Evolutionary conservation across 1,140 invertebrate genomes (phyloP).

Genomic region (Ceratina australensis): DNA sequence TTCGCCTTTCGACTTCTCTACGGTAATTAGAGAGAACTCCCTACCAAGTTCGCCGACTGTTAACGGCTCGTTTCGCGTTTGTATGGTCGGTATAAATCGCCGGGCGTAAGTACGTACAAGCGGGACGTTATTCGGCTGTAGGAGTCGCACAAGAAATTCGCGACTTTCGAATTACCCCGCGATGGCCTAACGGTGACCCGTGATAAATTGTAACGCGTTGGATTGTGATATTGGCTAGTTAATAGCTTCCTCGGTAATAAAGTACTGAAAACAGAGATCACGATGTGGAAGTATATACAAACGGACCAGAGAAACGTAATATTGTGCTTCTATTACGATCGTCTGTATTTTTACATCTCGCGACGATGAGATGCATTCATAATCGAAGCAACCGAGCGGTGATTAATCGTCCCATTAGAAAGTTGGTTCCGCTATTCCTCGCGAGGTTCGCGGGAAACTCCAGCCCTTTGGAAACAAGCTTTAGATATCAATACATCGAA

Average conservation of each 20-base stretch:
- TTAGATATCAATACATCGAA: conserved; percentile 2
- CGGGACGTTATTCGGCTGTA: conserved; percentile 14
- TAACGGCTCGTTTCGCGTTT: conserved; percentile 37
- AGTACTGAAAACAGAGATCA: too few relatives aligned
- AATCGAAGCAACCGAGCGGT: too few relatives aligned
- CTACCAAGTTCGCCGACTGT: background rate
- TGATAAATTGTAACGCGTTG: conserved; percentile 8
- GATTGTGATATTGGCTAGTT: background rate
- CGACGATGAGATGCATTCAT: too few relatives aligned
- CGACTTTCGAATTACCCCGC: background rate
- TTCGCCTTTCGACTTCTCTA: conserved; percentile 13
- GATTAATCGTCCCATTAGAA: too few relatives aligned
- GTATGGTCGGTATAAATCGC: conserved; percentile 21
- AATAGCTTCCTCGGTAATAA: too few relatives aligned
- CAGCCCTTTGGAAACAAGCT: background rate
- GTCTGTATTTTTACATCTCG: too few relatives aligned
- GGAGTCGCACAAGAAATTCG: background rate
- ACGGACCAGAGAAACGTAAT: too few relatives aligned
- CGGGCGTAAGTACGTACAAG: background rate
- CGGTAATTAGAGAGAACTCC: conserved; percentile 51
- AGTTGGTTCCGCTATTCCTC: too few relatives aligned
- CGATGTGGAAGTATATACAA: too few relatives aligned
- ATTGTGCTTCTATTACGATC: too few relatives aligned
- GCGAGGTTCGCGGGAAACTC: too few relatives aligned
- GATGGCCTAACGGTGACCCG: background rate